Evolutionary conservation across 2,113 vertebrate species (phyloP).

Genomic region (Melospiza georgiana): DNA sequence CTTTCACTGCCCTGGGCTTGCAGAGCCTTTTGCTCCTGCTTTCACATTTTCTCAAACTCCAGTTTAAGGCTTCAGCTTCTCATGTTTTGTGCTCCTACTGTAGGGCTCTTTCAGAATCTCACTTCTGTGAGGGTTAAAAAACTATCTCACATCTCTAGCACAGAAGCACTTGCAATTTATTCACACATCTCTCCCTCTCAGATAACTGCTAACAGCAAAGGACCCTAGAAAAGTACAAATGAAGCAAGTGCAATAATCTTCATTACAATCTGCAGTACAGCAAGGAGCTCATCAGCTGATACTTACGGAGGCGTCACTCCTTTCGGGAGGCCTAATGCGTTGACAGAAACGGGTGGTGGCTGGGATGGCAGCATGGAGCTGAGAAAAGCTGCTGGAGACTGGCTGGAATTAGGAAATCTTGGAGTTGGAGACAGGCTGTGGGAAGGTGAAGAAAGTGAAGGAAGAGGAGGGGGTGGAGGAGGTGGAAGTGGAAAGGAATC

Average conservation of each 20-base stretch:
- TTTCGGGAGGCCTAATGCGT: slow-evolving; percentile 92
- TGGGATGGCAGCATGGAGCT: slow-evolving; percentile 89
- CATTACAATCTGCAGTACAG: background rate
- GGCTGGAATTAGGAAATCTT: slow-evolving; percentile 71
- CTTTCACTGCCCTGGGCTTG: background rate
- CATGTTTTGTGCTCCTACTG: background rate
- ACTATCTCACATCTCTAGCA: background rate
- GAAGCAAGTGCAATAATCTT: background rate
- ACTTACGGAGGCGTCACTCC: slow-evolving; percentile 84
- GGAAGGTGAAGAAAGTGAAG: slow-evolving; percentile 68
- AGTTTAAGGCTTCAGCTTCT: background rate
- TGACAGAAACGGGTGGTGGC: slow-evolving; percentile 78
- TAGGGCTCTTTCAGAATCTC: background rate
- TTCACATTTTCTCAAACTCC: background rate
- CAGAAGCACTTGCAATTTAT: background rate
- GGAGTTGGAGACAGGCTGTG: slow-evolving; percentile 69
- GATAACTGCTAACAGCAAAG: background rate
- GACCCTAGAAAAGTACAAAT: background rate
- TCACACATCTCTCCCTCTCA: background rate
- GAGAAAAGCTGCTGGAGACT: slow-evolving; percentile 91
- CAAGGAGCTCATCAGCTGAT: slow-evolving; percentile 8
- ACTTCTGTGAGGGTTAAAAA: background rate
- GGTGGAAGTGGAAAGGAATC: slow-evolving; percentile 83
- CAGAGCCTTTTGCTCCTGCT: background rate
- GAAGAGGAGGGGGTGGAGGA: slow-evolving; percentile 80